Evolutionary conservation across 1,140 invertebrate species (phyloP).

Genomic region (Sipha flava): DNA sequence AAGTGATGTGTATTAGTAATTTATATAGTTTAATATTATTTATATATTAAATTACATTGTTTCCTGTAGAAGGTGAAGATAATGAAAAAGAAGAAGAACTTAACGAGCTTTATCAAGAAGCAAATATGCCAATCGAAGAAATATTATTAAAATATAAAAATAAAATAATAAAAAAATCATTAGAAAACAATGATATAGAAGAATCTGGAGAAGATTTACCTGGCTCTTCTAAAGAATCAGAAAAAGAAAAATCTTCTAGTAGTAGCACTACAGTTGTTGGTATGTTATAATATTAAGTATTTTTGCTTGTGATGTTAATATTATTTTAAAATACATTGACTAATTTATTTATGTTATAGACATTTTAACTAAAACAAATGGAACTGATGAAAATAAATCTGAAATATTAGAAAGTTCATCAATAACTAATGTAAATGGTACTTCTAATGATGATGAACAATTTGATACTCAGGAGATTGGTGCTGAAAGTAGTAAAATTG

Average conservation of each 20-base stretch:
- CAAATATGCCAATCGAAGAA: conserved; percentile 70
- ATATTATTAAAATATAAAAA: conserved; percentile 57
- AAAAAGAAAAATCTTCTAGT: too few species aligned
- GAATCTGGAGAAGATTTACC: background rate
- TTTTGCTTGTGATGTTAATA: too few species aligned
- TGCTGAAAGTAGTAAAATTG: background rate
- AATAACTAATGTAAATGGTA: background rate
- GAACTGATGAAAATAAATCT: conserved; percentile 35
- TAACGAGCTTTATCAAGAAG: conserved; percentile 66
- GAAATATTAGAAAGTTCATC: conserved; percentile 35
- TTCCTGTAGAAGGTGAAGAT: conserved; percentile 41
- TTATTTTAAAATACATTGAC: too few species aligned
- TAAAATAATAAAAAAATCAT: too few species aligned
- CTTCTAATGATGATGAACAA: background rate
- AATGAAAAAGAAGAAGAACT: conserved; percentile 59
- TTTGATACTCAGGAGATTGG: background rate
- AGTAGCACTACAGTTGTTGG: background rate
- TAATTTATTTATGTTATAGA: too few species aligned
- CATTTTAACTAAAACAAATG: too few species aligned
- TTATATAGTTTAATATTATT: too few species aligned
- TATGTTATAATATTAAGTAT: background rate
- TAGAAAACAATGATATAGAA: background rate
- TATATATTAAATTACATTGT: background rate
- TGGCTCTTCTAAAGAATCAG: conserved; percentile 37
- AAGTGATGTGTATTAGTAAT: too few species aligned